Conservation (phyloP, 1,140 invertebrate species). For the Megathymus violae region DNA sequence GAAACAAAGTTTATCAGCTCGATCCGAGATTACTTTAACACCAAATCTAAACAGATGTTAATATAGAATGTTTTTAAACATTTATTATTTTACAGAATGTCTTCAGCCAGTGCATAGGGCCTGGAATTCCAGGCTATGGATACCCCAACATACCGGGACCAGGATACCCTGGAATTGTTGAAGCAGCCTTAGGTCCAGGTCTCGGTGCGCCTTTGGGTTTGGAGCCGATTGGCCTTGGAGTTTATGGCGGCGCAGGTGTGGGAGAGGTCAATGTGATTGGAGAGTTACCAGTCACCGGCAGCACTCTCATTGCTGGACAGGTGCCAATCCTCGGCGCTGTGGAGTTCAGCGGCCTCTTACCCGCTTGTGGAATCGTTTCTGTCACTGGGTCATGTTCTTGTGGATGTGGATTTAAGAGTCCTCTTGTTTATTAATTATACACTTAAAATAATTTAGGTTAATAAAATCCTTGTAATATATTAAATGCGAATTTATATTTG, state of each 20-base stretch:
- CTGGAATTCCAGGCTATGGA: slow-evolving; percentile 34
- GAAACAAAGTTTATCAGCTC: no score
- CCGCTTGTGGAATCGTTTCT: slow-evolving; percentile 49
- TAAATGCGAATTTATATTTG: no score
- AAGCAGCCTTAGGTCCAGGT: not conserved
- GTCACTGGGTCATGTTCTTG: slow-evolving; percentile 49
- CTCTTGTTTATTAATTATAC: slow-evolving; percentile 38
- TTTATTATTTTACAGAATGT: no score
- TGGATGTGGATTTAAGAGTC: slow-evolving; percentile 47
- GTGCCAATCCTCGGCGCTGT: no score
- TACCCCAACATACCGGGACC: slow-evolving; percentile 34
- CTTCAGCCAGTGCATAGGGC: no score
- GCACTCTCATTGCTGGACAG: slow-evolving; percentile 48
- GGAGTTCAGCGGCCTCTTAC: slow-evolving; percentile 47
- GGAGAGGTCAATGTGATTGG: slow-evolving; percentile 55
- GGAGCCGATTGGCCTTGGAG: slow-evolving; percentile 13
- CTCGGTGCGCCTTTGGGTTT: not conserved
- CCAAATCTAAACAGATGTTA: no score
- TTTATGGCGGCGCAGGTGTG: slow-evolving; percentile 52
- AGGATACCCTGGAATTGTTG: slow-evolving; percentile 12
- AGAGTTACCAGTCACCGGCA: slow-evolving; percentile 59
- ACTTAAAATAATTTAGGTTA: no score
- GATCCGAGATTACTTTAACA: no score
- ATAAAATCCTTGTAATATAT: no score
- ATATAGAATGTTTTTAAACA: no score